phyloP scores from a whole-genome alignment of 2,888 invertebrate species.

The Orthonychiurus folsomi region DNA sequence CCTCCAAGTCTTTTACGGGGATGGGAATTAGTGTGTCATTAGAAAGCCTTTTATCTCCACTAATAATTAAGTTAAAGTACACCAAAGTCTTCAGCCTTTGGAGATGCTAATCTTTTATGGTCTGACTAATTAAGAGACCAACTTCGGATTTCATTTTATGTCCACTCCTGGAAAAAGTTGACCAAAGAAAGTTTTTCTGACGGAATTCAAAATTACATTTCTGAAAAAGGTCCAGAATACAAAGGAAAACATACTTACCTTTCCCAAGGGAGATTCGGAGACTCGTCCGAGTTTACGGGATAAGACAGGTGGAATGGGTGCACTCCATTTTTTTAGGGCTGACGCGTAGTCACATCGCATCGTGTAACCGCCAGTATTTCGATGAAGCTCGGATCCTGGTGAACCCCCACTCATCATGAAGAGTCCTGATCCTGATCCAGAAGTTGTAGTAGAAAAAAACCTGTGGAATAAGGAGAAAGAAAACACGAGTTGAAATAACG shows the following conservation, averaged over 20 bases:
- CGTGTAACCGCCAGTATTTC: not conserved
- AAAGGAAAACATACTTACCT: no score
- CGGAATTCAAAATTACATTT: no score
- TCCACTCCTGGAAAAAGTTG: no score
- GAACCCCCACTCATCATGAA: slow-evolving; percentile 4
- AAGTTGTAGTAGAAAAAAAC: not conserved
- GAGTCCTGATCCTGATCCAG: not conserved
- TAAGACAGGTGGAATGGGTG: slow-evolving; percentile 38
- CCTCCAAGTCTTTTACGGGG: not conserved
- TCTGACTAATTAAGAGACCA: no score
- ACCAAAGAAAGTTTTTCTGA: no score
- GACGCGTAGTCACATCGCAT: slow-evolving; percentile 33
- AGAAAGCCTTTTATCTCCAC: not conserved
- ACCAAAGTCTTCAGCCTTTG: no score
- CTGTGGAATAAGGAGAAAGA: not conserved
- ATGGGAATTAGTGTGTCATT: not conserved
- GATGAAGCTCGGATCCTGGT: slow-evolving; percentile 1
- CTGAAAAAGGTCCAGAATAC: no score
- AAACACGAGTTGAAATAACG: not conserved
- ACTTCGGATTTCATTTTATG: no score
- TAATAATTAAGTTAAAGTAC: not conserved
- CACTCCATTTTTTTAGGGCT: slow-evolving; percentile 36
- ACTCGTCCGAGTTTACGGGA: slow-evolving; percentile 36
- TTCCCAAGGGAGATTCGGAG: slow-evolving; percentile 38
- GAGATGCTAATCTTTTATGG: no score